These are phyloP conservation scores for Capitulum mitella DNA, from an alignment of 2,888 invertebrate genomes.

Conservation along the genomic window DNA sequence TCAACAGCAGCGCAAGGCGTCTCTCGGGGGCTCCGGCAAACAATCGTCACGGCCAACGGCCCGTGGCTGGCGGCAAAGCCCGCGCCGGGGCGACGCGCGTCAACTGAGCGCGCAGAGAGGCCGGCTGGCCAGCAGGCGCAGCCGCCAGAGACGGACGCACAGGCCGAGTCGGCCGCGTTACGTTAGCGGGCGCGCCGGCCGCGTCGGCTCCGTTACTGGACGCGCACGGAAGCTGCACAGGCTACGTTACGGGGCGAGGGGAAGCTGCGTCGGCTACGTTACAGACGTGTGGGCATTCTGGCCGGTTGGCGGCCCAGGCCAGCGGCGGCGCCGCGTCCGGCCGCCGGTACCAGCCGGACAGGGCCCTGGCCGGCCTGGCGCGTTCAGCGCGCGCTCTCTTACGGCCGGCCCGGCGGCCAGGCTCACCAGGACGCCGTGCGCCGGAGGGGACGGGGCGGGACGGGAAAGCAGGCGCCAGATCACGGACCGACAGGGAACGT, in stretches of 20 bases:
- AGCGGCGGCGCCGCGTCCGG: background rate
- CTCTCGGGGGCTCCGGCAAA: background rate
- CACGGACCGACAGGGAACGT: no score
- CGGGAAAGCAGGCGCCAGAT: no score
- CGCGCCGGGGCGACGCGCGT: background rate
- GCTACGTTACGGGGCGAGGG: conserved; percentile 1
- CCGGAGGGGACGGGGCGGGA: no score
- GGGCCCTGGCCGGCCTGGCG: no score
- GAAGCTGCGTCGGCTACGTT: background rate
- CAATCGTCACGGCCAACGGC: background rate
- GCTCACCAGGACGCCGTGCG: no score
- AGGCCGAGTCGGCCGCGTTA: no score
- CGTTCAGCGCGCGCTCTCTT: no score
- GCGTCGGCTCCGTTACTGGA: background rate
- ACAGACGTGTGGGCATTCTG: background rate
- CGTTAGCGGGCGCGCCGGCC: background rate
- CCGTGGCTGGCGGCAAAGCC: background rate
- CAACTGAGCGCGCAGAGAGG: no score
- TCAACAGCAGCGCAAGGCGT: background rate
- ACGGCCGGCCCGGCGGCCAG: background rate
- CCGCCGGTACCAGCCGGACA: no score
- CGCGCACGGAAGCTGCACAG: background rate
- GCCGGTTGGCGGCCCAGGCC: background rate
- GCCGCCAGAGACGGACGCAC: no score
- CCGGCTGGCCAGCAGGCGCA: no score